Percentiles rank a stretch among this genome's conserved stretches.
These are phyloP conservation scores for Pavo muticus DNA, from an alignment of 2,113 vertebrate species.

Conservation along the genomic window DNA sequence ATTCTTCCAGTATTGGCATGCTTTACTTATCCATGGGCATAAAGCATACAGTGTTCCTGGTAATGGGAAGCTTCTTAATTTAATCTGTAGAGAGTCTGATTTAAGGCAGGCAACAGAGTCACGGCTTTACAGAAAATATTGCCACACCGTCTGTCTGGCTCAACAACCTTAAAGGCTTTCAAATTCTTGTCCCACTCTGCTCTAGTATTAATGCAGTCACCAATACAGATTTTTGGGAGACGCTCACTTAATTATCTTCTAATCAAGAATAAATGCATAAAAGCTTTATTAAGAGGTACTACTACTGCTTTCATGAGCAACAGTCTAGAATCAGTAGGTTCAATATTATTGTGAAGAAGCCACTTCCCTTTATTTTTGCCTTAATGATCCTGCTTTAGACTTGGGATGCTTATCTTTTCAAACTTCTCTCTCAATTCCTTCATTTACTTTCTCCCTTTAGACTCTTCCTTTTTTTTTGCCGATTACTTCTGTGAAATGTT, in stretches of 20 bases:
- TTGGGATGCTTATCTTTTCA: background rate
- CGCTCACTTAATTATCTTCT: background rate
- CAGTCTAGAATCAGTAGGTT: background rate
- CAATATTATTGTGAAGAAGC: background rate
- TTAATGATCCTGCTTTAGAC: background rate
- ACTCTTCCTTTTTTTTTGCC: background rate
- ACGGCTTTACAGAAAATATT: background rate
- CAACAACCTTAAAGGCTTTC: background rate
- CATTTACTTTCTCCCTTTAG: background rate
- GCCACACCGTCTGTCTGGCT: background rate
- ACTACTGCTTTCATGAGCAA: background rate
- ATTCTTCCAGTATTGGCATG: constrained; percentile 23
- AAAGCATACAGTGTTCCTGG: constrained; percentile 39
- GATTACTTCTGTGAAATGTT: background rate
- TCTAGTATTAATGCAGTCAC: background rate
- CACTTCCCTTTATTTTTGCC: background rate
- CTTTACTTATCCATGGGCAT: constrained; percentile 44
- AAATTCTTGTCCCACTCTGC: background rate
- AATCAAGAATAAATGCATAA: constrained; percentile 1
- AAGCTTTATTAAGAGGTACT: background rate
- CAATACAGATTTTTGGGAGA: background rate
- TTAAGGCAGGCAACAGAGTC: constrained; percentile 13
- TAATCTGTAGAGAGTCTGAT: constrained; percentile 50
- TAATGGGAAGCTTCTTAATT: constrained; percentile 58
- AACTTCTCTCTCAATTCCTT: background rate